These are phyloP conservation scores for Drosophila merina DNA, from an alignment of 2,888 invertebrate species.

Conservation along the genomic window DNA sequence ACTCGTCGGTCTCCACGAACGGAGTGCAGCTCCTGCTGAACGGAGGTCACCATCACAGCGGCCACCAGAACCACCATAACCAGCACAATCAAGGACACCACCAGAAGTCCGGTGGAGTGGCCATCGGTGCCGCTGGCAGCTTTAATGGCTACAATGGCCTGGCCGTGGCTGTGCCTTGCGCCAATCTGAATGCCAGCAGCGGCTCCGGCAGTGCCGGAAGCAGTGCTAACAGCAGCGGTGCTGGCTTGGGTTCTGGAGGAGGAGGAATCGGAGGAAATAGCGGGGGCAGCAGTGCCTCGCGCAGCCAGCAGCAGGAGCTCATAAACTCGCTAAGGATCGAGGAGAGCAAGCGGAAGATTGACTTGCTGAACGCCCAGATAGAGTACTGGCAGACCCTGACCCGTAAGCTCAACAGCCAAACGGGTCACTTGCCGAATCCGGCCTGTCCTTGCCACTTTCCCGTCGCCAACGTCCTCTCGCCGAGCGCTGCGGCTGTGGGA, in stretches of 20 bases:
- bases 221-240: slow-evolving; percentile 42
- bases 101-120: slow-evolving; percentile 23
- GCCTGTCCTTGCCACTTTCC: slow-evolving; percentile 81
- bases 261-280: not conserved
- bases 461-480: slow-evolving; percentile 50
- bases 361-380: slow-evolving; percentile 82
- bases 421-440: slow-evolving; percentile 77
- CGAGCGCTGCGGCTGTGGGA: slow-evolving; percentile 15
- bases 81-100: slow-evolving; percentile 7
- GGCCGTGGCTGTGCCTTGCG: slow-evolving; percentile 24
- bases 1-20: slow-evolving; percentile 33
- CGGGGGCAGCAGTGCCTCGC: slow-evolving; percentile 32
- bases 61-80: slow-evolving; percentile 35
- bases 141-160: slow-evolving; percentile 64
- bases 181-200: slow-evolving; percentile 24
- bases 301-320: slow-evolving; percentile 75
- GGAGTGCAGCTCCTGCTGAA: slow-evolving; percentile 60
- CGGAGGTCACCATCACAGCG: slow-evolving; percentile 54
- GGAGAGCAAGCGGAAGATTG: slow-evolving; percentile 83
- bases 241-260: slow-evolving; percentile 7
- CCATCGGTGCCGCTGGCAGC: slow-evolving; percentile 53
- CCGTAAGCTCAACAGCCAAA: slow-evolving; percentile 79
- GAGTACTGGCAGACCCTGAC: slow-evolving; percentile 83
- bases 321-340: slow-evolving; percentile 82
- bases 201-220: slow-evolving; percentile 16